Percentiles rank a stretch among this genome's conserved stretches.
These are phyloP conservation scores for Nerophis lumbriciformis DNA, from an alignment of 2,113 vertebrate species.

Conservation along the genomic window DNA sequence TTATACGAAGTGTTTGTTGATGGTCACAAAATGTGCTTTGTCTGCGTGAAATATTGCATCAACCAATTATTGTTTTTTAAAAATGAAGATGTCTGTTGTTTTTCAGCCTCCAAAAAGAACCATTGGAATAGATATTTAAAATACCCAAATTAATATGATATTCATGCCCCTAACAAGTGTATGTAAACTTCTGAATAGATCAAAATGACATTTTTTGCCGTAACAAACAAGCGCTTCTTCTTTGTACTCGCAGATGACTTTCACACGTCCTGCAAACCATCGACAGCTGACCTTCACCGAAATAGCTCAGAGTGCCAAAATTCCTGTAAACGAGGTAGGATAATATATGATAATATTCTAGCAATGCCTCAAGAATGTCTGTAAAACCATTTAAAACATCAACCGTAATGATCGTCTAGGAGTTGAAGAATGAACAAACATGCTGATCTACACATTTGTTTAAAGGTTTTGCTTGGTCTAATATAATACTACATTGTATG, in stretches of 20 bases:
- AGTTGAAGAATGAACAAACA: not conserved
- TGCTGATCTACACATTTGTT: no score
- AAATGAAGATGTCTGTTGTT: no score
- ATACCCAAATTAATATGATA: no score
- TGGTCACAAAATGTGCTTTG: no score
- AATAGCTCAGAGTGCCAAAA: constrained; percentile 88
- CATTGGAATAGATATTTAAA: no score
- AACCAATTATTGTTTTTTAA: no score
- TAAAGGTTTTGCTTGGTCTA: no score
- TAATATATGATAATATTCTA: not conserved
- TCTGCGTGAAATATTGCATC: no score
- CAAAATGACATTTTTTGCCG: not conserved
- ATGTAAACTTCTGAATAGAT: not conserved
- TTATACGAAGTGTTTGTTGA: no score
- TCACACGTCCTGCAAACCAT: constrained; percentile 94
- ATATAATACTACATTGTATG: not conserved
- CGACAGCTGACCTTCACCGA: constrained; percentile 94
- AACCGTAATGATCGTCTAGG: not conserved
- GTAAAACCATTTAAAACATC: not conserved
- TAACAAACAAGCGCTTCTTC: not conserved
- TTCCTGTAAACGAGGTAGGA: constrained; percentile 86
- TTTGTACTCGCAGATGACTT: constrained; percentile 84
- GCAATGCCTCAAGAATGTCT: not conserved
- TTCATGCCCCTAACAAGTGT: no score
- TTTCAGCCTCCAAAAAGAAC: no score